Evolutionary conservation across 2,797 vertebrate genomes (phyloP).

Genomic region (Sebastes steindachneri): DNA sequence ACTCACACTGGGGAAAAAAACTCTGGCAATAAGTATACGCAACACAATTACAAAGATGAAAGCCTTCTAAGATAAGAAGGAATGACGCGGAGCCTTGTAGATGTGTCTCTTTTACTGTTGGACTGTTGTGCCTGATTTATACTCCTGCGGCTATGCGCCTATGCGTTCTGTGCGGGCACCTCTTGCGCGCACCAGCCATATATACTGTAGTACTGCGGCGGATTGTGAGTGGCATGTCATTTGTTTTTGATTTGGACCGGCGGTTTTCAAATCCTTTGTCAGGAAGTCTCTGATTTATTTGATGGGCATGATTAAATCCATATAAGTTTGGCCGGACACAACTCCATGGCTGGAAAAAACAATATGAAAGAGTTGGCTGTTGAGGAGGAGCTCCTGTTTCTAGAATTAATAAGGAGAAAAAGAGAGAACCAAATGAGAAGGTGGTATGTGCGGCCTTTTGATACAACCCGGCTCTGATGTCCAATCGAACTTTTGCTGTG

Average conservation of each 20-base stretch:
- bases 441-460: not conserved
- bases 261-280: not conserved
- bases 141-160: not conserved
- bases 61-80: not conserved
- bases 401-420: not conserved
- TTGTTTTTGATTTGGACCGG: not conserved
- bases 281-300: not conserved
- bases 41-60: not conserved
- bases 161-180: not conserved
- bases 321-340: not conserved
- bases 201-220: not conserved
- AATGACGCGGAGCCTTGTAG: not conserved
- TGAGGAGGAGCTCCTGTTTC: not conserved
- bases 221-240: not conserved
- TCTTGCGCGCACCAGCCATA: not conserved
- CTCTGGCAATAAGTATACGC: not conserved
- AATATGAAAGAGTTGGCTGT: not conserved
- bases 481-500: not conserved
- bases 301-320: not conserved
- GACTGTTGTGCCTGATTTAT: not conserved
- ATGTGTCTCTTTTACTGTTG: not conserved
- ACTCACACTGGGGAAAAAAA: not conserved
- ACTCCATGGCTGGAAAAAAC: not conserved
- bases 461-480: not conserved
- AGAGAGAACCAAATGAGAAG: not conserved